These are phyloP conservation scores for Zelleria hepariella DNA, from an alignment of 2,888 invertebrate genomes.

Conservation along the genomic window DNA sequence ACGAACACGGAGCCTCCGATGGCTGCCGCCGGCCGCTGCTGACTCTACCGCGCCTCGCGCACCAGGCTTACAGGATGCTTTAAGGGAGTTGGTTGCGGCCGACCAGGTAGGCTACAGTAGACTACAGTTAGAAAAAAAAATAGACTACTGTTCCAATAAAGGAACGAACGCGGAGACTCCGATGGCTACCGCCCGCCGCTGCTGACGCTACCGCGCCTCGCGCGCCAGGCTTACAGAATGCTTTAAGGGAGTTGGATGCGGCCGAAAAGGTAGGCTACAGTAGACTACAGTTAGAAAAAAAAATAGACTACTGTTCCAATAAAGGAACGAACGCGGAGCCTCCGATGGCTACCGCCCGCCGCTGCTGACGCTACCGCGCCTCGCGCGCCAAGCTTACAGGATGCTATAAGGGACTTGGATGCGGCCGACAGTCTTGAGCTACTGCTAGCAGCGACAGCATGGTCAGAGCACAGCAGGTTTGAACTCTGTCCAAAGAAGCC, in stretches of 20 bases:
- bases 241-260: slow-evolving; percentile 3
- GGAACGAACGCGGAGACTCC: too few species aligned
- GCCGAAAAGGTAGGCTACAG: slow-evolving; percentile 30
- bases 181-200: slow-evolving; percentile 40
- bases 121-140: slow-evolving; percentile 12
- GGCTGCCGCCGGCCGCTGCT: slow-evolving; percentile 43
- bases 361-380: not conserved
- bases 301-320: too few species aligned
- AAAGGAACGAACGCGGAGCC: too few species aligned
- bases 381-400: not conserved
- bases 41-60: slow-evolving; percentile 32
- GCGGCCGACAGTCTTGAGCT: too few species aligned
- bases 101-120: slow-evolving; percentile 34
- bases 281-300: not conserved
- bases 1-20: too few species aligned
- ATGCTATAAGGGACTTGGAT: slow-evolving; percentile 34
- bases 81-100: slow-evolving; percentile 8
- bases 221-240: slow-evolving; percentile 53
- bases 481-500: too few species aligned
- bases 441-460: too few species aligned
- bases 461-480: too few species aligned
- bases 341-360: slow-evolving; percentile 30
- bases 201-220: slow-evolving; percentile 32
- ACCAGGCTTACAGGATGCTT: slow-evolving; percentile 50
- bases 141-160: slow-evolving; percentile 34